Evolutionary conservation across 2,888 invertebrate species (phyloP), one percentile per base, ranked within the genome.

Genomic region (Coelogynopora nodosa): DNA sequence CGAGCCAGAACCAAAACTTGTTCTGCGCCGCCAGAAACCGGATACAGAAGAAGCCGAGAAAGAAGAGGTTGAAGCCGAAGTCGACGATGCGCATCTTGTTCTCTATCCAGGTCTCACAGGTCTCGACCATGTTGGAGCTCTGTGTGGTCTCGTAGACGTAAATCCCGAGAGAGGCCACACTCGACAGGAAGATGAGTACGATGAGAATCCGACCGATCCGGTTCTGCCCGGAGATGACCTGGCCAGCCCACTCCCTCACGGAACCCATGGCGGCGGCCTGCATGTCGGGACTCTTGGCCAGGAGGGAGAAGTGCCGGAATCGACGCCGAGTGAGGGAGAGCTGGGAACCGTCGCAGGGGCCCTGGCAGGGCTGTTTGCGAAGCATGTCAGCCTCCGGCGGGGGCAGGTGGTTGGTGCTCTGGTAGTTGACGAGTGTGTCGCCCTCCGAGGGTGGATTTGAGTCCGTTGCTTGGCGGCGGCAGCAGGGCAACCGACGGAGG

Each of bases 31-130:
- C 99, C 95, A 99, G 98, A 96, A 99, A 99, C 98, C 99, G 94
- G 95, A 99, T 98, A 95, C 99, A 99, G 96, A 99, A 99, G 95
- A 99, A 99, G 94, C 99, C 97, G 96, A 99, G 97, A 96, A 99
- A 99, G 96, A 99, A 99, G 95, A 99, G 98, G 95, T 99, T 99
- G 95, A 99, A 99, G 94, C 98, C 98, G 94, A 99, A 96, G 95
- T 99, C 99, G 94, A 99, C 97, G 94, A 99, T 98, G 94, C 99
- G 99, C 93, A 98, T 98, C 93, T 97, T 96, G 94, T 97, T 98
- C 94, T 96, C 95, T 94, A 97, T 97, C 99, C 99, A 99, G 94
- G 96, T 96, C 23, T 67, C 85, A 29, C 30, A 31, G 1, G 30
- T 30, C 27, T 80, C 27, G 23, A 29, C 31, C 30, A 67, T 27